phyloP scores from a whole-genome alignment of 2,113 vertebrate genomes.

The Microtus montanus region DNA sequence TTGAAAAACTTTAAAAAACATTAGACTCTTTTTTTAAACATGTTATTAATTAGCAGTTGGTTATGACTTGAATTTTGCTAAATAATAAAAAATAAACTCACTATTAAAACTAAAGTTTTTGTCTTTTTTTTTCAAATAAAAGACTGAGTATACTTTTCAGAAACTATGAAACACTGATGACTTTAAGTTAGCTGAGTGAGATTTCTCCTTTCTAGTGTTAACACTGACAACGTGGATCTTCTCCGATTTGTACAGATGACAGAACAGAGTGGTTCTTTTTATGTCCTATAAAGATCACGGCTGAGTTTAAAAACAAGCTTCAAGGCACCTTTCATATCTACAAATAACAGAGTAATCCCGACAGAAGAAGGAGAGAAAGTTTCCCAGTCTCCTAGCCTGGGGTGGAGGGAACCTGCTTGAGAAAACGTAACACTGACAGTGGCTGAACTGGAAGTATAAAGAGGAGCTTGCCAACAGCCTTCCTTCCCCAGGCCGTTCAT shows the following conservation, averaged over 20 bases:
- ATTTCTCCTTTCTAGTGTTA: conserved; percentile 14
- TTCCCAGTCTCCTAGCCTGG: background rate
- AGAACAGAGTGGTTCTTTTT: conserved; percentile 13
- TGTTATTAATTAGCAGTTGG: background rate
- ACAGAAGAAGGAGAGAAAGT: background rate
- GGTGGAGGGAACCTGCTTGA: background rate
- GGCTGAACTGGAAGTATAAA: background rate
- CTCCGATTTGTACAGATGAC: background rate
- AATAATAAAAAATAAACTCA: conserved; percentile 19
- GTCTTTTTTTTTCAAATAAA: conserved; percentile 33
- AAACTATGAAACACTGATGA: background rate
- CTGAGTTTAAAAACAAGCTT: conserved; percentile 28
- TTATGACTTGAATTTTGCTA: conserved; percentile 18
- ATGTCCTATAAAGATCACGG: conserved; percentile 3
- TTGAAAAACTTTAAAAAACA: too few species aligned
- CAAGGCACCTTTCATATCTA: conserved; percentile 12
- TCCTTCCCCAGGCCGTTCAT: conserved; percentile 13
- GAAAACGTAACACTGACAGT: background rate
- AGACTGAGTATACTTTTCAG: conserved; percentile 33
- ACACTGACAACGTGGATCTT: background rate
- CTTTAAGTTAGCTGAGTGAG: background rate
- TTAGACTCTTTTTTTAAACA: background rate
- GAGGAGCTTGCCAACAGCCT: background rate
- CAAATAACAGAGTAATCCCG: background rate
- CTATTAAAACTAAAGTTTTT: conserved; percentile 20